These are phyloP conservation scores for Herpailurus yagouaroundi DNA, from an alignment of 2,113 vertebrate species.

Conservation along the genomic window DNA sequence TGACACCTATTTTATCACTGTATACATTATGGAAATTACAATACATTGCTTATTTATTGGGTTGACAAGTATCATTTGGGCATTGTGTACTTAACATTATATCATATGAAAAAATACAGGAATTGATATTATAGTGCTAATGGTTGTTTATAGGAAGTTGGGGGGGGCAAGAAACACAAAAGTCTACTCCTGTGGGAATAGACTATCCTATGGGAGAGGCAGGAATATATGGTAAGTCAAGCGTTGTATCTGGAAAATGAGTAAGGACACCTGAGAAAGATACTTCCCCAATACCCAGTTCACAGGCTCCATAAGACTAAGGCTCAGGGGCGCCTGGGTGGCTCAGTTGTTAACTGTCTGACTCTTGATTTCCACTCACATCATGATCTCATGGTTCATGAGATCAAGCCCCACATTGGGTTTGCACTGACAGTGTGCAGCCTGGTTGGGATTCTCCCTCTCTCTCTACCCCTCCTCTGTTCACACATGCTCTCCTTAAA, in stretches of 20 bases:
- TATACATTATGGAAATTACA: background rate
- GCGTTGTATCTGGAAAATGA: background rate
- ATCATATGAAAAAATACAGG: background rate
- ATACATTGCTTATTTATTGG: background rate
- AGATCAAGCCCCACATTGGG: too few species aligned
- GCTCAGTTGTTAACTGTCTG: too few species aligned
- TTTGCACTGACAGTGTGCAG: too few species aligned
- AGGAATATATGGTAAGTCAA: background rate
- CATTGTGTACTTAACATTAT: background rate
- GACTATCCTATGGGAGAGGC: background rate
- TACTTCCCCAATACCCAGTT: background rate
- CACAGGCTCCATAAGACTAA: background rate
- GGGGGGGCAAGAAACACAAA: background rate
- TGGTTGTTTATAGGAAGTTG: background rate
- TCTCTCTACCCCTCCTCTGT: too few species aligned
- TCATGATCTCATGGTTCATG: too few species aligned
- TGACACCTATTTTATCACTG: background rate
- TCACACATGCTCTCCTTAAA: too few species aligned
- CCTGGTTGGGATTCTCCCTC: too few species aligned
- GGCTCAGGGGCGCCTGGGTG: too few species aligned
- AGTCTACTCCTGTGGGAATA: background rate
- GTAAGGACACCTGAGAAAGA: background rate
- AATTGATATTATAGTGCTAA: background rate
- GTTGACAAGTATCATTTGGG: background rate
- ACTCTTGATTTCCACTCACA: too few species aligned